Evolutionary conservation across 2,113 vertebrate genomes (phyloP).

Genomic region (Lynx canadensis): DNA sequence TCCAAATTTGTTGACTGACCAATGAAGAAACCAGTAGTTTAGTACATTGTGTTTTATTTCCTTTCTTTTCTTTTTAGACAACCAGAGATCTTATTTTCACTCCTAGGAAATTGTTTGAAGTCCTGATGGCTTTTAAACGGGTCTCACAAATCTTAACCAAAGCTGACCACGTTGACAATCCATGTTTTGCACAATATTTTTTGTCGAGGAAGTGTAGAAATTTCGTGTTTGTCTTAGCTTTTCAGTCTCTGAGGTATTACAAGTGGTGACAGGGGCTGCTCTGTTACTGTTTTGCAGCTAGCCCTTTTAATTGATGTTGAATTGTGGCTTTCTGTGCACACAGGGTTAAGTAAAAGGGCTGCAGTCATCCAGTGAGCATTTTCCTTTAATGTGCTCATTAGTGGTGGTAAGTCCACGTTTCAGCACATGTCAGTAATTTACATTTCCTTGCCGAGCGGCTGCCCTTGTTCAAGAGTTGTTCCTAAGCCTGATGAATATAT

Average conservation of each 20-base stretch:
- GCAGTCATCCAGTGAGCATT: constrained; percentile 82
- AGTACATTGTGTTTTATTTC: background rate
- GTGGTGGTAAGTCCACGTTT: constrained; percentile 85
- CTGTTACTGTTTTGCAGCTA: constrained; percentile 62
- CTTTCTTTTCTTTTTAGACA: background rate
- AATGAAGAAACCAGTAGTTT: background rate
- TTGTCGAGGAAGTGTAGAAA: background rate
- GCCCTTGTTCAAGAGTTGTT: constrained; percentile 86
- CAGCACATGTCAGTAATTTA: constrained; percentile 89
- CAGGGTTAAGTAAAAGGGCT: constrained; percentile 86
- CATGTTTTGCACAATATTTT: background rate
- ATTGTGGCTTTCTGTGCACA: constrained; percentile 77
- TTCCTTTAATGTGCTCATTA: constrained; percentile 87
- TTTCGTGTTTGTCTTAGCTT: constrained; percentile 43
- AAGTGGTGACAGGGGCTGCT: constrained; percentile 35
- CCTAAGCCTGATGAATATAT: constrained; percentile 87
- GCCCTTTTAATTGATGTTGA: constrained; percentile 79
- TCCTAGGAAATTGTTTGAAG: background rate
- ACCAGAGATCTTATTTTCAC: background rate
- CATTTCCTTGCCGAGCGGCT: constrained; percentile 87
- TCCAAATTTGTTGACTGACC: constrained; percentile 11
- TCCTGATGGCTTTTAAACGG: background rate
- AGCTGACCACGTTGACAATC: background rate
- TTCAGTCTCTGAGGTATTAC: constrained; percentile 36
- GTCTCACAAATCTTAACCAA: constrained; percentile 18